These are phyloP conservation scores for Pelecanoides urinatrix DNA, from an alignment of 2,113 vertebrate species.

Conservation along the genomic window DNA sequence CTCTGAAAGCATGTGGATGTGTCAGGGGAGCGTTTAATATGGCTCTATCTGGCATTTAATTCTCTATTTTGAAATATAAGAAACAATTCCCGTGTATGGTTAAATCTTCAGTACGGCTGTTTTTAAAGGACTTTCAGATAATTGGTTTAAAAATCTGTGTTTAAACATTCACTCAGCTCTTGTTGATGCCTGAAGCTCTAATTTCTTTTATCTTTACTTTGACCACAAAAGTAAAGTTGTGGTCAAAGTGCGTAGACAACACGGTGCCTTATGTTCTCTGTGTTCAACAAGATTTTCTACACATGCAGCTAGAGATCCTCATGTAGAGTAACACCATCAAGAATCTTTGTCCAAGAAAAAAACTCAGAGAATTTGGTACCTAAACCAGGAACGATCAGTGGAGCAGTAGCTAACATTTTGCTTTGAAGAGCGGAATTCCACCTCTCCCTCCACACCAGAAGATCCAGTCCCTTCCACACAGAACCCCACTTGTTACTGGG, in stretches of 20 bases:
- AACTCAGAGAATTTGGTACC: no score
- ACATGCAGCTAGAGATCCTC: not conserved
- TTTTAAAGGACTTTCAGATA: not conserved
- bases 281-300: fast-evolving
- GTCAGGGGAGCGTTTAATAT: fast-evolving
- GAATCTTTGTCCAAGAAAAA: not conserved
- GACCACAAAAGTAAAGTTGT: no score
- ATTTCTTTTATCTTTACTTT: not conserved
- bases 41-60: not conserved
- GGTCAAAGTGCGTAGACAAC: not conserved
- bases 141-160: not conserved
- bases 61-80: not conserved
- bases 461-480: not conserved
- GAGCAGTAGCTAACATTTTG: not conserved
- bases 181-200: not conserved
- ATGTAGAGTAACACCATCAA: not conserved
- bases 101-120: not conserved
- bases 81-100: not conserved
- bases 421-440: not conserved
- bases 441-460: not conserved
- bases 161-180: not conserved
- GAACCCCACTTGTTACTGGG: not conserved
- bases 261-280: not conserved
- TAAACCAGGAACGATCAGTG: not conserved
- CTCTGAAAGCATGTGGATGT: not conserved